These are phyloP conservation scores for Mareca strepera DNA, from an alignment of 2,797 vertebrate genomes.

Conservation along the genomic window DNA sequence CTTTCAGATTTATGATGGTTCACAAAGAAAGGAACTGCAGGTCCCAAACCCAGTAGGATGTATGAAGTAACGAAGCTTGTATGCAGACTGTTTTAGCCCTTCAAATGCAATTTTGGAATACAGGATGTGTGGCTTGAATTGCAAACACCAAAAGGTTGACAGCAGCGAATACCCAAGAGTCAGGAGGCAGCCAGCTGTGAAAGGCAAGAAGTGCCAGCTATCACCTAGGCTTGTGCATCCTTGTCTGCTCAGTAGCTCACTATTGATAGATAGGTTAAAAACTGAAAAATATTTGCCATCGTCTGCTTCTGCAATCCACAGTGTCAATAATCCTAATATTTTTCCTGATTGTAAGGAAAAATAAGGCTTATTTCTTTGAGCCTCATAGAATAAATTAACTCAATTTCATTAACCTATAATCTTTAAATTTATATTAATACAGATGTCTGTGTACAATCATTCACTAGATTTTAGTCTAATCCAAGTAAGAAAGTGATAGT, in stretches of 20 bases:
- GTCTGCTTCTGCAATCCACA: background rate
- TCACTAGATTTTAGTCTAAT: background rate
- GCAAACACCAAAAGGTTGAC: background rate
- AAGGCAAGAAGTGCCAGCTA: background rate
- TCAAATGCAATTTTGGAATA: background rate
- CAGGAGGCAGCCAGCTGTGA: background rate
- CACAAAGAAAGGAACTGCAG: background rate
- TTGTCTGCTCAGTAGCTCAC: background rate
- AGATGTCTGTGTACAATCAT: background rate
- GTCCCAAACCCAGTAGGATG: background rate
- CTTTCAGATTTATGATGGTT: background rate
- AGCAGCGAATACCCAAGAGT: rapidly evolving
- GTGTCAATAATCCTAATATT: background rate
- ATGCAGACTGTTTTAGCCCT: background rate
- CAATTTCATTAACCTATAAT: background rate
- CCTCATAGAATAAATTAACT: background rate
- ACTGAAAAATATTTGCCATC: background rate
- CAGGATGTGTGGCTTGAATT: background rate
- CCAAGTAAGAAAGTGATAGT: background rate
- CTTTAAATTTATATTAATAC: background rate
- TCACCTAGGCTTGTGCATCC: background rate
- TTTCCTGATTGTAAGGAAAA: background rate
- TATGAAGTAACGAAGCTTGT: background rate
- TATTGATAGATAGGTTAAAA: background rate
- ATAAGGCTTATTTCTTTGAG: background rate